Evolutionary conservation across 2,888 invertebrate species (phyloP).

Genomic region (Limenitis camilla): DNA sequence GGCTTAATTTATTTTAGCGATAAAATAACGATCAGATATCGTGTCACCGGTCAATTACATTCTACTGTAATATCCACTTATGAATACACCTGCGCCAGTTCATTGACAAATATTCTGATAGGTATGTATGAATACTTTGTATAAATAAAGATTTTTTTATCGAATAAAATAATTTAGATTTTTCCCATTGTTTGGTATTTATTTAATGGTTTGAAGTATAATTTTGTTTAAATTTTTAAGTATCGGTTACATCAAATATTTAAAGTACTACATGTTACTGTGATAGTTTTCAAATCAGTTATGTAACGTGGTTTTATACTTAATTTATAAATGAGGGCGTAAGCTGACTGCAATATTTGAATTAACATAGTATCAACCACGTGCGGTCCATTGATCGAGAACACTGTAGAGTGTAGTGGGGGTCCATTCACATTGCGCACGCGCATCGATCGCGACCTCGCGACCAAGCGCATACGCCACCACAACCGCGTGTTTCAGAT

Average conservation of each 20-base stretch:
- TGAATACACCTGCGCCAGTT: slow-evolving; percentile 47
- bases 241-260: too few species aligned
- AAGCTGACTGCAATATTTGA: slow-evolving; percentile 4
- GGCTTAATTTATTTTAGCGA: background rate
- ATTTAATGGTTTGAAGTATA: too few species aligned
- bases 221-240: too few species aligned
- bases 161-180: too few species aligned
- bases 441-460: slow-evolving; percentile 44
- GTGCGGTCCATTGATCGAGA: slow-evolving; percentile 60
- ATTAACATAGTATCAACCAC: slow-evolving; percentile 40
- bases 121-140: too few species aligned
- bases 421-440: slow-evolving; percentile 60
- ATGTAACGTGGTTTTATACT: too few species aligned
- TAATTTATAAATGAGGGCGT: background rate
- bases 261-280: too few species aligned
- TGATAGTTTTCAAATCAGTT: too few species aligned
- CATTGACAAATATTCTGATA: slow-evolving; percentile 27
- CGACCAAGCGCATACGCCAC: slow-evolving; percentile 21
- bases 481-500: slow-evolving; percentile 30
- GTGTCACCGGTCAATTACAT: slow-evolving; percentile 43
- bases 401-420: slow-evolving; percentile 32
- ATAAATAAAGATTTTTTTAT: too few species aligned
- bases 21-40: background rate
- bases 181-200: too few species aligned
- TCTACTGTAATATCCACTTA: slow-evolving; percentile 53